Evolutionary conservation across 2,113 vertebrate genomes (phyloP), one percentile per base, ranked within the genome.

Genomic region (Malurus cyaneus): DNA sequence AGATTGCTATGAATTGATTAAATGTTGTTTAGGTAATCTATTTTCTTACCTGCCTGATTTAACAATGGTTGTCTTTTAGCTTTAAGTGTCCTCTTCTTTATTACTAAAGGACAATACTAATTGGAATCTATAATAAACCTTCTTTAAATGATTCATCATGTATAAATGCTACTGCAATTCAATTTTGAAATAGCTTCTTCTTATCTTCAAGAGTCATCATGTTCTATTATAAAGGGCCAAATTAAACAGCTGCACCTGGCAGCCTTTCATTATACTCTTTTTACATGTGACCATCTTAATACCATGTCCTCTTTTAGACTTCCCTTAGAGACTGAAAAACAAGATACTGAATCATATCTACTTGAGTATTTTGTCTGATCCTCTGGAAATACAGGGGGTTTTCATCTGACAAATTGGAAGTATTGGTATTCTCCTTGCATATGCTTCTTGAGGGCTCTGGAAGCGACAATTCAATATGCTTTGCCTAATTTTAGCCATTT

Each of bases 141-240:
- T 41, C 74, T 86, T 60, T 70, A 52, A 64, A 83, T 74, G 56
- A 94, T 80, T 86, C 76, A 88, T 54, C 4, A 2, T 21, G 42
- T 93, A 73, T 61, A 94, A 92, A 83, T 78, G 47, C 47, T 80
- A 80, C 41, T 21, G 69, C 34, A 73, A 86, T 83, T 82, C 57
- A 53, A 72, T 97, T 94, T 92, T 86, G 56, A 84, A 94, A 49
- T 28, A 79, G 83, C 49, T 88, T 34, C 28, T 70, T 73, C 56
- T 83, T 92, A 85, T 60, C 49, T 86, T 61, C 72, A 73, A 89
- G 29, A 47, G 50, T 54, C 1, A 9, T 79, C 32, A 32, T 41
- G 23, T 54, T 80, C 26, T 78, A 11, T 59, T 86, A 44, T 1
- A 66, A 88, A 92, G 56, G 60, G 44, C 11, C 71, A 93, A 74